Conservation (phyloP, 2,888 invertebrate genomes). For the Macrophya annulata region DNA sequence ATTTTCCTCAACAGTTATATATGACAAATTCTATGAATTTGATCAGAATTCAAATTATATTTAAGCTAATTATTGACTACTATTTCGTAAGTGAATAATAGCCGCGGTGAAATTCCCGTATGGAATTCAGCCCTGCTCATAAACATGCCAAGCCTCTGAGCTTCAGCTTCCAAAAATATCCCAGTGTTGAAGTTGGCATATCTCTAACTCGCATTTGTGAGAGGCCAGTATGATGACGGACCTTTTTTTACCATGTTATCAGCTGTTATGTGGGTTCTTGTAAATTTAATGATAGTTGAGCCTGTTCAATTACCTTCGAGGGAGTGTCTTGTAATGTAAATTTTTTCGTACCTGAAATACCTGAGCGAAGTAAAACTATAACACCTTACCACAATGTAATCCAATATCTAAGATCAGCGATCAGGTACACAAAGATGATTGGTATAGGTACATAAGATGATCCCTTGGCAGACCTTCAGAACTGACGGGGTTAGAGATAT, state of each 20-base stretch:
- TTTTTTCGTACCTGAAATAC: neutral
- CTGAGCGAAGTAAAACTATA: slow-evolving; percentile 19
- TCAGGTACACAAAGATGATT: slow-evolving; percentile 45
- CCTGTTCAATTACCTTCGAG: neutral
- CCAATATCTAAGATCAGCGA: slow-evolving; percentile 41
- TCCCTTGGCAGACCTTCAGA: slow-evolving; percentile 22
- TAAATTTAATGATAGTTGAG: neutral
- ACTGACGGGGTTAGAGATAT: slow-evolving; percentile 26
- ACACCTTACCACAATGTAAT: slow-evolving; percentile 11
- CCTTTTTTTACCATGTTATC: neutral
- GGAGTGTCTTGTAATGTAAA: neutral
- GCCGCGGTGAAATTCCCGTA: neutral
- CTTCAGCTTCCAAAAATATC: neutral
- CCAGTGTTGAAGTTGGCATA: neutral
- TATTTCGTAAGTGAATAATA: neutral
- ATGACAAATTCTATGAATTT: neutral
- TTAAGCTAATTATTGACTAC: neutral
- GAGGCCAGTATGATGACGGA: neutral
- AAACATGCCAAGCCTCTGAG: neutral
- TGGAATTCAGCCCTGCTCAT: neutral
- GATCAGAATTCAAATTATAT: neutral
- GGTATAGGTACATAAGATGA: neutral
- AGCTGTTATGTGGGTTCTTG: neutral
- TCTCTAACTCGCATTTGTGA: slow-evolving; percentile 19
- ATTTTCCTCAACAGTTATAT: neutral